Evolutionary conservation across 2,888 invertebrate genomes (phyloP), one percentile per base, ranked within the genome.

Genomic region (Cheilosia grossa): DNA sequence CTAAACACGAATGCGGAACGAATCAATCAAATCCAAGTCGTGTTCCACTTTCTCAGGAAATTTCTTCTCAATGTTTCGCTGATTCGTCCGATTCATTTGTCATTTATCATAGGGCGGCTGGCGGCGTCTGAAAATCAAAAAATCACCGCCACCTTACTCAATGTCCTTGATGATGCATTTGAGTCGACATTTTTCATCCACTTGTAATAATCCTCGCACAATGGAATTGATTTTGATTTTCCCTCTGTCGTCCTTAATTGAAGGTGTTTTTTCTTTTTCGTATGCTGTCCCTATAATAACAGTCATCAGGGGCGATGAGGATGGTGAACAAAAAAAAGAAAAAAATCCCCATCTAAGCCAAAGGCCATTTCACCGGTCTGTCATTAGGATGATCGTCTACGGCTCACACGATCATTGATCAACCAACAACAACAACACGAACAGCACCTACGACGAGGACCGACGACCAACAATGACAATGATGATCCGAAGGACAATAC

Each of bases 361-460:
- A 80, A 69, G 82, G 67, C 61, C 81, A 42, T 75, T 77, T 77
- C 72, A 77, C 85, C 85, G 85, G 85, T 77, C 61, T 85, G 72
- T 77, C 85, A 85, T 85, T 85, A 85, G 75, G 66, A 70, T 54
- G 80, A 79, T 73, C 61, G 82, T 64, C 47, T 15, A 69, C 47
- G 72, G 85, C 72, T 81, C 81, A 51, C 85, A 81, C 72, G 85
- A 85, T 85, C 81, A 85, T 77, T 81, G 85, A 81, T 81, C 85
- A 72, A 59, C 44, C 81, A 81, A 67, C 67, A 82, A 66, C 72
- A 63, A 58, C 66, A 82, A 63, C 81, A 58, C 75, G 51, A 61
- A 70, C 40, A 33, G 49, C 61, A 9, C 19, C 47, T 9, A n/a
- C 66, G 78, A 63, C 81, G 58, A 81, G 51, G 61, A 75, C 21